phyloP scores from a whole-genome alignment of 2,113 vertebrate genomes.

The Grammomys surdaster region DNA sequence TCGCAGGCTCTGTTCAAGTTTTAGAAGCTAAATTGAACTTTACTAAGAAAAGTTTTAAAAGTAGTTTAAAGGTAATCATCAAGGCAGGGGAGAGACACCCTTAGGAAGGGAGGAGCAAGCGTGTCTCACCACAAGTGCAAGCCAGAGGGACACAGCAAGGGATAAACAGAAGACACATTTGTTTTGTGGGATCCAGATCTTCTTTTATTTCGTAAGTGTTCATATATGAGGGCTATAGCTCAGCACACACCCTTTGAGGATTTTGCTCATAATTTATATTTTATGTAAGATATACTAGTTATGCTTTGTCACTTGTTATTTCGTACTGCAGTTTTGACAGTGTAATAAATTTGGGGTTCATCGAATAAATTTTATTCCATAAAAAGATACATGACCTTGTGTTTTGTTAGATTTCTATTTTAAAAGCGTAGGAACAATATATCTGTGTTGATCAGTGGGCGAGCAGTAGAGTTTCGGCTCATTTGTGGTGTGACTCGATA shows the following conservation, averaged over 20 bases:
- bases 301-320: constrained; percentile 70
- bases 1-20: not conserved
- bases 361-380: constrained; percentile 14
- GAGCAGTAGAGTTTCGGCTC: constrained; percentile 12
- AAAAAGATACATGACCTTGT: constrained; percentile 22
- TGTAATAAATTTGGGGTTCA: constrained; percentile 18
- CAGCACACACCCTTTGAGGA: not conserved
- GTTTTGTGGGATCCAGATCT: constrained; percentile 67
- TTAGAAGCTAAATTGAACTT: not conserved
- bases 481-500: constrained; percentile 25
- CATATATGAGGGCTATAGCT: not conserved
- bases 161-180: not conserved
- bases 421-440: constrained; percentile 53
- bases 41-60: not conserved
- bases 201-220: constrained; percentile 37
- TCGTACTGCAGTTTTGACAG: constrained; percentile 72
- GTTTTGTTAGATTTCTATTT: constrained; percentile 58
- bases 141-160: not conserved
- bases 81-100: not conserved
- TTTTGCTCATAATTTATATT: constrained; percentile 58
- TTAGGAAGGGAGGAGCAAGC: too few relatives aligned
- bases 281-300: constrained; percentile 60
- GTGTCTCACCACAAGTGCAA: not conserved
- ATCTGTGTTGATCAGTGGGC: constrained; percentile 37
- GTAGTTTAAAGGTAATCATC: not conserved